Conservation (phyloP, 2,113 vertebrate genomes). For the Zootoca vivipara region DNA sequence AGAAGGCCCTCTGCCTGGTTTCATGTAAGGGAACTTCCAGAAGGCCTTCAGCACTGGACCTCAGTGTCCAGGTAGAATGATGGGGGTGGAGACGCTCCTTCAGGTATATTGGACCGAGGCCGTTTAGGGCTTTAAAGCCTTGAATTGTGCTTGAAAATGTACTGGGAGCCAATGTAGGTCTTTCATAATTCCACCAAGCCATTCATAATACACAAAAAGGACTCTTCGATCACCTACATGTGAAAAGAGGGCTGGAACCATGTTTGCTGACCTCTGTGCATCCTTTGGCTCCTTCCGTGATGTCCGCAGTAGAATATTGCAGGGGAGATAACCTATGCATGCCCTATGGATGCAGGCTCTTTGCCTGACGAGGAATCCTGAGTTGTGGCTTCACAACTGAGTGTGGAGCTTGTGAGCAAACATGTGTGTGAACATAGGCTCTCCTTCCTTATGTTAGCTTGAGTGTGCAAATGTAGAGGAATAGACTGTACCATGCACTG, state of each 20-base stretch:
- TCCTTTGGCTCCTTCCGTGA: not conserved
- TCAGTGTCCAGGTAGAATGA: no score
- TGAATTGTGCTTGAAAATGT: no score
- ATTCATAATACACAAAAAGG: not conserved
- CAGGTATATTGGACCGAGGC: no score
- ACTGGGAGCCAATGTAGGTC: no score
- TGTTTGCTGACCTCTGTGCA: not conserved
- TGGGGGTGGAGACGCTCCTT: no score
- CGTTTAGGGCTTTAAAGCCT: no score
- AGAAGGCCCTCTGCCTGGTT: no score
- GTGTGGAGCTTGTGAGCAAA: not conserved
- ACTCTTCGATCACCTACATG: not conserved
- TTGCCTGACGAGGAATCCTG: not conserved
- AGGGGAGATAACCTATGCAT: not conserved
- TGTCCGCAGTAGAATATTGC: not conserved
- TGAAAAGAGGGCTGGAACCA: not conserved
- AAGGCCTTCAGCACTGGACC: no score
- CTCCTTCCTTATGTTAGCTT: not conserved
- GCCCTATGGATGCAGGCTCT: not conserved
- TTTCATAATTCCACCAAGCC: not conserved
- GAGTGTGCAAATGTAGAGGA: not conserved
- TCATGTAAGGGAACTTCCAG: no score
- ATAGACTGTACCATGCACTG: not conserved
- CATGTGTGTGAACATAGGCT: not conserved
- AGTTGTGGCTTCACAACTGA: not conserved